Evolutionary conservation across 1,140 invertebrate genomes (phyloP).

Genomic region (Hyposmocoma kahamanoa): DNA sequence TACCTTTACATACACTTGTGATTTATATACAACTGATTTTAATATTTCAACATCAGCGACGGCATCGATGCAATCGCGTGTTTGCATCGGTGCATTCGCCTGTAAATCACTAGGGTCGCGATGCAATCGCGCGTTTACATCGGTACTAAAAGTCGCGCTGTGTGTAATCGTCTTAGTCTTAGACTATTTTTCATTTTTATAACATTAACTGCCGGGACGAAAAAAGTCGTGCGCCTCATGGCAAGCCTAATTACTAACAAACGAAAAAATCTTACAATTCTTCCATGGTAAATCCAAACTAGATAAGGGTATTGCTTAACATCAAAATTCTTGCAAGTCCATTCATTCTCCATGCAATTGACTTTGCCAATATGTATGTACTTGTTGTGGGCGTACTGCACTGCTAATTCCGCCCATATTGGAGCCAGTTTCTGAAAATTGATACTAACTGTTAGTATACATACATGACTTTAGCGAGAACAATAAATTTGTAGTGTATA

Average conservation of each 20-base stretch:
- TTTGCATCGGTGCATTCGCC: too few species aligned
- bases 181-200: neutral
- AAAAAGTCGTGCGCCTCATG: neutral
- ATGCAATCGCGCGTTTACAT: too few species aligned
- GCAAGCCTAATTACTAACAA: neutral
- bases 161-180: too few species aligned
- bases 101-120: too few species aligned
- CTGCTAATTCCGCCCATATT: constrained; percentile 49
- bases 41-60: too few species aligned
- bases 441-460: neutral
- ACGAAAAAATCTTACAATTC: constrained; percentile 66
- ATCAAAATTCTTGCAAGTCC: constrained; percentile 59
- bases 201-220: too few species aligned
- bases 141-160: too few species aligned
- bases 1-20: too few species aligned
- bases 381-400: constrained; percentile 44
- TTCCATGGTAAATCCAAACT: constrained; percentile 58
- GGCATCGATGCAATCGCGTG: too few species aligned
- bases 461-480: neutral
- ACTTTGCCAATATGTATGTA: constrained; percentile 60
- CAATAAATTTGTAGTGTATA: too few species aligned
- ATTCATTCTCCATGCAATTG: constrained; percentile 54
- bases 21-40: too few species aligned
- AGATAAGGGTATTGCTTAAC: constrained; percentile 58
- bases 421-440: constrained; percentile 48